Conservation (phyloP, 2,797 vertebrate genomes). For the Gobionotothen gibberifrons region DNA sequence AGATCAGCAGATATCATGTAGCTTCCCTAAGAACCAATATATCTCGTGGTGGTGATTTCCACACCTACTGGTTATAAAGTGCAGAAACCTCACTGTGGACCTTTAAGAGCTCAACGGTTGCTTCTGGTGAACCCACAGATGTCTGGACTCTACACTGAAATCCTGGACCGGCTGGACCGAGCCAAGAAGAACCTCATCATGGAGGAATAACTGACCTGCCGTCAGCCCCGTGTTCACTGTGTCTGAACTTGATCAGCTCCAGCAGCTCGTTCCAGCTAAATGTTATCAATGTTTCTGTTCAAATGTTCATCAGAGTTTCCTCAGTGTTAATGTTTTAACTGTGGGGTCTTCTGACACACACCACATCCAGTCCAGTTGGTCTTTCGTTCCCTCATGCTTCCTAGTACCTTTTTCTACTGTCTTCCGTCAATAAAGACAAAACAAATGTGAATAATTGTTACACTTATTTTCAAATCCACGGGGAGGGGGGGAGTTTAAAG, state of each 20-base stretch:
- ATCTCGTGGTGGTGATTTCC: too few species aligned
- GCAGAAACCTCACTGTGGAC: background rate
- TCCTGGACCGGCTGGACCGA: slow-evolving; percentile 88
- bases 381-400: background rate
- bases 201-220: slow-evolving; percentile 70
- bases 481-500: slow-evolving; percentile 13
- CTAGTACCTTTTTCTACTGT: background rate
- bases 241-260: background rate
- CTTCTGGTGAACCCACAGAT: slow-evolving; percentile 83
- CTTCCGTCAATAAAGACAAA: slow-evolving; percentile 9
- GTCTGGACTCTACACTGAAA: slow-evolving; percentile 86
- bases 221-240: background rate
- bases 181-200: slow-evolving; percentile 75
- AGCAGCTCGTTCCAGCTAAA: slow-evolving; percentile 22
- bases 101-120: background rate
- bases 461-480: slow-evolving; percentile 20
- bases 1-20: too few species aligned
- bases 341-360: background rate
- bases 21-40: too few species aligned
- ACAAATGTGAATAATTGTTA: background rate
- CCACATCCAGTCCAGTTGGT: background rate
- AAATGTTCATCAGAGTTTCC: slow-evolving; percentile 22
- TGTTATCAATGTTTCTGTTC: slow-evolving; percentile 11
- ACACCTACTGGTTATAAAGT: too few species aligned
- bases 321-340: background rate